Evolutionary conservation across 2,888 invertebrate species (phyloP).

Genomic region (Erebia epiphron): DNA sequence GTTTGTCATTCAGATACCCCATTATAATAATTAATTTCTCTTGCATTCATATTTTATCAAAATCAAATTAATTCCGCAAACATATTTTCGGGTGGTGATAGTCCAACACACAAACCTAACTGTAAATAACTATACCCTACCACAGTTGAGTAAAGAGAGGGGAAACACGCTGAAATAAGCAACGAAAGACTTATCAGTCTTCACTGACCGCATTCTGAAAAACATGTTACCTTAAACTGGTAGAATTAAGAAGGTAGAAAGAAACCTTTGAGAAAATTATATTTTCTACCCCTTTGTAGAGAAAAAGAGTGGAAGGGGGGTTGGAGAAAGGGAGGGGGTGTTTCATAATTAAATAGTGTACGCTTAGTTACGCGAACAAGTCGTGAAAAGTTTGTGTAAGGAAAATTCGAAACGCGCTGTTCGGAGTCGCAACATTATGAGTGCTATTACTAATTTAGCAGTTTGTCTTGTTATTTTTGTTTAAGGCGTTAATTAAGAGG

Average conservation of each 20-base stretch:
- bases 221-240: constrained; percentile 35
- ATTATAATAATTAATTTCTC: no score
- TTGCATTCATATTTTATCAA: no score
- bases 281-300: constrained; percentile 49
- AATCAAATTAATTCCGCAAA: no score
- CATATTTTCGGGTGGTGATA: no score
- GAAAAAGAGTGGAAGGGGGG: constrained; percentile 38
- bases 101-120: no score
- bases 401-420: constrained; percentile 52
- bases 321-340: constrained; percentile 45
- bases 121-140: no score
- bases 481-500: constrained; percentile 46
- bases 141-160: background rate
- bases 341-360: constrained; percentile 71
- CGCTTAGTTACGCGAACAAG: constrained; percentile 65
- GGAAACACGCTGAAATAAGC: background rate
- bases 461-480: constrained; percentile 49
- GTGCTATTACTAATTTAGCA: constrained; percentile 53
- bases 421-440: constrained; percentile 46
- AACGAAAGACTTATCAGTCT: constrained; percentile 28
- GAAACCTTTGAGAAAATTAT: constrained; percentile 55
- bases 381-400: constrained; percentile 52
- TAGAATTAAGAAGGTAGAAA: constrained; percentile 46
- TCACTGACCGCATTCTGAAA: constrained; percentile 37
- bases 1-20: no score